Conservation (phyloP, 2,888 invertebrate species). For the Patella caerulea region DNA sequence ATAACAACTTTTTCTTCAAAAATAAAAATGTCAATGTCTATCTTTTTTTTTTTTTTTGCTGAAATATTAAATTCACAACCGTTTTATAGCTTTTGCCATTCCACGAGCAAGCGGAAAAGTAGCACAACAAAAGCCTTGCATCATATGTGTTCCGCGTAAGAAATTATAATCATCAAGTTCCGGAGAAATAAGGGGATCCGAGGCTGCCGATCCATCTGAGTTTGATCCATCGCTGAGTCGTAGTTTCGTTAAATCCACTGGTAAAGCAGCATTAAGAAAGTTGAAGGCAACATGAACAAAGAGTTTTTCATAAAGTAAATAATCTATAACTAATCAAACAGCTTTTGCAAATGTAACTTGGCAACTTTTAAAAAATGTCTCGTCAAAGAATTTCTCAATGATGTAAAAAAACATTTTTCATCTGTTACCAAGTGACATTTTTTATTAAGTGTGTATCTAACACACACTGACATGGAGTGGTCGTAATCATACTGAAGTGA, state of each 20-base stretch:
- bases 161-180: conserved; percentile 64
- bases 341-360: no score
- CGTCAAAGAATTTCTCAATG: no score
- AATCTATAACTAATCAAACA: no score
- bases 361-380: no score
- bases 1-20: conserved; percentile 8
- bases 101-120: conserved; percentile 65
- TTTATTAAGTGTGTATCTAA: no score
- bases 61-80: conserved; percentile 44
- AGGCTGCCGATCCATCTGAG: conserved; percentile 47
- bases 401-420: no score
- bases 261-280: conserved; percentile 25
- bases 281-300: conserved; percentile 1
- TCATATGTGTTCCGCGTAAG: conserved; percentile 50
- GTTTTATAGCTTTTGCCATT: conserved; percentile 60
- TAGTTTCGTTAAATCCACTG: conserved; percentile 69
- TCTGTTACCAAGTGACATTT: no score
- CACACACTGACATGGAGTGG: no score
- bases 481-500: no score
- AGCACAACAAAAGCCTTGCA: conserved; percentile 66
- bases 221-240: conserved; percentile 56
- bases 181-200: conserved; percentile 60
- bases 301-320: not conserved
- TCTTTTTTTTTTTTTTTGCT: not conserved
- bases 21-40: not conserved